Base-by-base conservation (phyloP, 2,888 invertebrate genomes). In the Caenorhabditis wallacei region DNA sequence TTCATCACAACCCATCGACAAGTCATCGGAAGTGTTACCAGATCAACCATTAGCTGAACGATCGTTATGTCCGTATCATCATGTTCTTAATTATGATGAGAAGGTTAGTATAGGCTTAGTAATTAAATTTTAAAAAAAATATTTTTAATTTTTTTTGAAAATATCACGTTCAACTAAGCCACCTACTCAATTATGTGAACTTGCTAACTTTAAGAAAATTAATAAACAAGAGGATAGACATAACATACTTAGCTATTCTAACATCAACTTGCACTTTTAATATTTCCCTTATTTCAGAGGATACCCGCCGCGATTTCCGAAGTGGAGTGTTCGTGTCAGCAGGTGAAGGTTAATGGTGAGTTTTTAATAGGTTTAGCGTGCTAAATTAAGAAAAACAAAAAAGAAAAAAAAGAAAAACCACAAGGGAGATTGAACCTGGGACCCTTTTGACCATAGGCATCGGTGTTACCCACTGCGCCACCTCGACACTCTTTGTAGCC, bases 241-340 rank as follows among this genome's bases (percentile, higher is more conserved):
- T 18, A 16, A 16, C 63, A 57, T 24, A 1, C 56, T 66, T 24
- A 22, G 3, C 8, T 11, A 66, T 74, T 40, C 64, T 13, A 2
- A 64, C 46, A 61, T 24, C 30, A 40, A 37, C 61, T 80, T 40
- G 1, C 8, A 1, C 13, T 35, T 35, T 3, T 11, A 56, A 26
- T 8, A 30, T 18, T 2, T 18, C 3, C 18, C 5, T 4, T 48
- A 26, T 83, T 83, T n/a, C 80, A 84, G 84, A 59, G 84, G 63
- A 76, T 84, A 61, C 84, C 84, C 5, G 80, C 74, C 20, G 51
- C 81, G 8, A 84, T 84, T 18, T 64, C 81, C 1, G 82, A 84
- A 59, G 84, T 84, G 20, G 81, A 78, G 51, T 84, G 84, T 54
- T 64, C 70, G 13, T 84, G 84, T 56, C 30, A 61, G 40, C 51